Evolutionary conservation across 2,113 vertebrate species (phyloP).

Genomic region (Ceyx margarethae): DNA sequence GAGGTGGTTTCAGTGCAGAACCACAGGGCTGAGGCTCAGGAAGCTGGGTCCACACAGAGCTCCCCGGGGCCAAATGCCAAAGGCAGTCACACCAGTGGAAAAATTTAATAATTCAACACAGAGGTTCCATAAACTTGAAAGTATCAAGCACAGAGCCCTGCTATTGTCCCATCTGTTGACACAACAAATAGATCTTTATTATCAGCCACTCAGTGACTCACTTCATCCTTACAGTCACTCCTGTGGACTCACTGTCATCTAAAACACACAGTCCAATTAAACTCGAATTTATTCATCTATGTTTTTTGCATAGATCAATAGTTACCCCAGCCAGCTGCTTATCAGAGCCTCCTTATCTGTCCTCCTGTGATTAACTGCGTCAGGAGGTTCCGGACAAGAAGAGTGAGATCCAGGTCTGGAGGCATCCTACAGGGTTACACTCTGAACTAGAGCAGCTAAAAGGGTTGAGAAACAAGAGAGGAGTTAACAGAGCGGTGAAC

Average conservation of each 20-base stretch:
- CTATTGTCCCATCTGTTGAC: conserved; percentile 1
- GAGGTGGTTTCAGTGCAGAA: fast-evolving
- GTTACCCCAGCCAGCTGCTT: background rate
- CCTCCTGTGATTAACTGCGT: background rate
- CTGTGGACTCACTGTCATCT: background rate
- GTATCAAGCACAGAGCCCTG: background rate
- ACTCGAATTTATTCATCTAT: background rate
- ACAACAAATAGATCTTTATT: background rate
- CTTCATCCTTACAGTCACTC: background rate
- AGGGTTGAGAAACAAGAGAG: background rate
- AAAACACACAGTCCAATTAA: background rate
- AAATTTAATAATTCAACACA: background rate
- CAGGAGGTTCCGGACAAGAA: background rate
- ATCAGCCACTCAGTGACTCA: background rate
- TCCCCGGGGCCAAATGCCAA: background rate
- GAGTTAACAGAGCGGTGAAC: background rate
- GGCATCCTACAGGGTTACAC: background rate
- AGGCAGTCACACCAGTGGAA: conserved; percentile 16
- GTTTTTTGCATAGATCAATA: fast-evolving
- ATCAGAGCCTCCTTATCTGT: background rate
- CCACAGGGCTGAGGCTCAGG: background rate
- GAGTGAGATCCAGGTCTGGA: background rate
- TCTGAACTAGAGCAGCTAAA: background rate
- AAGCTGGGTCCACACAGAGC: background rate
- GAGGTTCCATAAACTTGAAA: background rate